Conservation (phyloP, 1,140 invertebrate genomes). For the Anagrus nilaparvatae region DNA sequence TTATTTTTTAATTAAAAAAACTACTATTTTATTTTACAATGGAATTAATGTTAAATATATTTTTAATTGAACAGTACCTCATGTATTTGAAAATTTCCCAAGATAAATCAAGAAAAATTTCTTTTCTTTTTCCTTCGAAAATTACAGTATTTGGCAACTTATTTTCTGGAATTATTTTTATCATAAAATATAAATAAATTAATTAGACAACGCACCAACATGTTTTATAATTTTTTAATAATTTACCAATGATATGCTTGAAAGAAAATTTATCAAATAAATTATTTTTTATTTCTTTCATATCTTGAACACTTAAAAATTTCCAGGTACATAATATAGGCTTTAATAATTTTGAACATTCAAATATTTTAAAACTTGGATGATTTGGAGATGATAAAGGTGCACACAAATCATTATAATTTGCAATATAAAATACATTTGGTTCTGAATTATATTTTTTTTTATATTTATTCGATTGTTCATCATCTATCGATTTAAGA, state of each 20-base stretch:
- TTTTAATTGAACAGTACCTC: constrained; percentile 19
- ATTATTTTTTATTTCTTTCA: constrained; percentile 20
- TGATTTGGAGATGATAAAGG: constrained; percentile 21
- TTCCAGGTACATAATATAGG: constrained; percentile 24
- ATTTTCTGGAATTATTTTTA: constrained; percentile 19
- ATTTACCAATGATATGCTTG: constrained; percentile 23
- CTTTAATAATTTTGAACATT: constrained; percentile 5
- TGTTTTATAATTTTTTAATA: constrained; percentile 1
- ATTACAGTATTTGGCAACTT: constrained; percentile 16
- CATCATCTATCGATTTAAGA: constrained; percentile 9
- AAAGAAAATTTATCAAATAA: constrained; percentile 18
- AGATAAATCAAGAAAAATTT: constrained; percentile 22
- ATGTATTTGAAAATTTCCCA: constrained; percentile 28
- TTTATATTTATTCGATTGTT: not conserved
- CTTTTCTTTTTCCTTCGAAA: constrained; percentile 13
- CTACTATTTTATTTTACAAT: not conserved
- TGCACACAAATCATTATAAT: constrained; percentile 26
- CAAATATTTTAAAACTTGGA: constrained; percentile 14
- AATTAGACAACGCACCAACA: too few species aligned
- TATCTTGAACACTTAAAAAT: constrained; percentile 22
- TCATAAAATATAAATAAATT: constrained; percentile 12
- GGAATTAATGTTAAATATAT: constrained; percentile 5
- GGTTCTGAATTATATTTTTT: constrained; percentile 17
- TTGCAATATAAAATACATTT: constrained; percentile 18
- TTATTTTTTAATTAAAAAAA: not conserved